A percentile compares a stretch with the other conserved stretches of the same genome.
Conservation (phyloP, 2,113 vertebrate species). For the Tonatia bakeri region DNA sequence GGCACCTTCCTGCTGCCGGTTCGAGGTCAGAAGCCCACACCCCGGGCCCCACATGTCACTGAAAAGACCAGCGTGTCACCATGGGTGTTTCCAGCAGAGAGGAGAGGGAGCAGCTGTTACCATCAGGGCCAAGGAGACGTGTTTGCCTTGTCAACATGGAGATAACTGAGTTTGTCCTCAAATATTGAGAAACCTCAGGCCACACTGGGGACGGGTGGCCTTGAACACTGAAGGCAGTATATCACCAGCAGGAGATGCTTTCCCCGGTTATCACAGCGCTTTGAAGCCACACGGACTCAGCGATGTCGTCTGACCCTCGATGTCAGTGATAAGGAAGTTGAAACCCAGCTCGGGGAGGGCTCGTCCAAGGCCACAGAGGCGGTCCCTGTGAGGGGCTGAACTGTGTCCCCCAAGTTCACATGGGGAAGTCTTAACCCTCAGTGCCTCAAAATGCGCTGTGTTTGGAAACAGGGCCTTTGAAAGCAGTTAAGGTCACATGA, state of each 20-base stretch:
- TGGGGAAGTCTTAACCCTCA: no score
- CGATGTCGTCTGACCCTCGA: background rate
- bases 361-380: accelerated
- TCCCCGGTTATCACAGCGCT: background rate
- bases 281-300: background rate
- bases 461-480: background rate
- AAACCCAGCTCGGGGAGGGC: accelerated
- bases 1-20: background rate
- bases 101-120: accelerated
- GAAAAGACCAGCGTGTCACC: background rate
- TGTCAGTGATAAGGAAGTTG: background rate
- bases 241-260: background rate
- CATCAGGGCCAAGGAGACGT: background rate
- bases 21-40: background rate
- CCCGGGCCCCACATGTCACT: background rate
- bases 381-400: accelerated
- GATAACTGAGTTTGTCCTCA: background rate
- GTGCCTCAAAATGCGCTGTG: background rate
- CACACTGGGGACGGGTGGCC: background rate
- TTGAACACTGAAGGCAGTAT: background rate
- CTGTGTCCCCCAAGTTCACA: accelerated
- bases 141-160: background rate
- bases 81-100: accelerated
- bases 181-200: background rate
- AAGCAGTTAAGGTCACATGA: background rate